Evolutionary conservation across 2,797 vertebrate genomes (phyloP).

Genomic region (Ataeniobius toweri): DNA sequence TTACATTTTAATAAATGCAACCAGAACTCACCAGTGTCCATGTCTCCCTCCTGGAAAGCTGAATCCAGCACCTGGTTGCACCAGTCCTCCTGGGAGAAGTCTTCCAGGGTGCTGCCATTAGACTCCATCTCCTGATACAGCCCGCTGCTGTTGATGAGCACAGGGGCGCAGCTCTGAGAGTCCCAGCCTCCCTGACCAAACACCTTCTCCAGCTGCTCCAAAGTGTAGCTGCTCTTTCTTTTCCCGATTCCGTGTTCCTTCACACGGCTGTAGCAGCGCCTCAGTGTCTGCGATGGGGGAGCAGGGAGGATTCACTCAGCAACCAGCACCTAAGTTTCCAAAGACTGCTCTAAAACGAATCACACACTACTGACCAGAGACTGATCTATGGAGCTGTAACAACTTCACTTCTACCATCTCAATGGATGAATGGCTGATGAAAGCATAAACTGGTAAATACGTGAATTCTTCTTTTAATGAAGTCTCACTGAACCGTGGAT

Average conservation of each 20-base stretch:
- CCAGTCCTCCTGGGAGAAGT: constrained; percentile 98
- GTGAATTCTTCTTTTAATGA: not conserved
- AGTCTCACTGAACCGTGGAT: no score
- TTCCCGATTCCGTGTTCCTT: constrained; percentile 98
- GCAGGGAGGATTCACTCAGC: not conserved
- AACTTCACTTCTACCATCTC: not conserved
- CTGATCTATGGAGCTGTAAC: not conserved
- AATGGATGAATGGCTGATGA: not conserved
- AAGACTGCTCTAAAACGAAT: no score
- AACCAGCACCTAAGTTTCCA: not conserved
- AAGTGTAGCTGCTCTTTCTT: constrained; percentile 98
- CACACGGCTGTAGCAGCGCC: constrained; percentile 97
- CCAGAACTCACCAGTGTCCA: constrained; percentile 88
- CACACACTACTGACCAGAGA: not conserved
- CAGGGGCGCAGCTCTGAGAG: constrained; percentile 94
- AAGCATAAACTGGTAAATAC: not conserved
- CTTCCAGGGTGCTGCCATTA: constrained; percentile 95
- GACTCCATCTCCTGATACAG: constrained; percentile 99
- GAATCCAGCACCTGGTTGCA: constrained; percentile 94
- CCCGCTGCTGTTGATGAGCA: constrained; percentile 98
- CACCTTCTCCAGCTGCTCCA: constrained; percentile 99
- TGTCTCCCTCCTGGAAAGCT: constrained; percentile 91
- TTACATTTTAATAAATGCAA: no score
- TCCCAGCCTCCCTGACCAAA: constrained; percentile 99
- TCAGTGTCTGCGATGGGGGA: constrained; percentile 84